Conservation (phyloP, 2,797 vertebrate species). For the Parauchenoglanis ngamensis region DNA sequence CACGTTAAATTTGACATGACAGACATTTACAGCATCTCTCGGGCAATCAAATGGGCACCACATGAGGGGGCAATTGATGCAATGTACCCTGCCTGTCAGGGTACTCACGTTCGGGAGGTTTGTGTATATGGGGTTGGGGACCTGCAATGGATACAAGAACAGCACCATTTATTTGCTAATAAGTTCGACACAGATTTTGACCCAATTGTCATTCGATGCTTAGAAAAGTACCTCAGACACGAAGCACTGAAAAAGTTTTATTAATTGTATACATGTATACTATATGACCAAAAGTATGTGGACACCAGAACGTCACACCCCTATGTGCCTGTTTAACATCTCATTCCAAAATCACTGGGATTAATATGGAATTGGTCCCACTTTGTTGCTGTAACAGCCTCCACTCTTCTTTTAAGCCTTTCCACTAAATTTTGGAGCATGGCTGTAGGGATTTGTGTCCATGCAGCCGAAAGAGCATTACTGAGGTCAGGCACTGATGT, state of each 20-base stretch:
- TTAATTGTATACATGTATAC: neutral
- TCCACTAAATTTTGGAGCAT: neutral
- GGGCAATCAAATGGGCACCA: constrained; percentile 85
- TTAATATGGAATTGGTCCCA: neutral
- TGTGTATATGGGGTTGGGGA: constrained; percentile 88
- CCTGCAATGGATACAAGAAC: constrained; percentile 82
- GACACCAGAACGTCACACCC: neutral
- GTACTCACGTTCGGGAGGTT: constrained; percentile 76
- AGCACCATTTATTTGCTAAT: constrained; percentile 89
- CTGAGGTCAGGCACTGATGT: neutral
- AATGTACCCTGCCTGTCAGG: constrained; percentile 80
- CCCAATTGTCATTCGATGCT: constrained; percentile 79
- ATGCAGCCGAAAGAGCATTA: neutral
- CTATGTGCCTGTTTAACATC: neutral
- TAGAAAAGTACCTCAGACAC: constrained; percentile 83
- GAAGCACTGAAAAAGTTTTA: constrained; percentile 64
- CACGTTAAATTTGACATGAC: constrained; percentile 79
- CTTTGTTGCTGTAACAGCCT: neutral
- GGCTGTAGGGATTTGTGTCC: neutral
- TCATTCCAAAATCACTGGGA: neutral
- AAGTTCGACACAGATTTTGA: constrained; percentile 85
- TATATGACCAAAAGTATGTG: neutral
- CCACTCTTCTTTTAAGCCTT: neutral
- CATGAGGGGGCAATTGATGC: constrained; percentile 78
- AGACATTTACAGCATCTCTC: constrained; percentile 80